A percentile compares a stretch with the other conserved stretches of the same genome.
phyloP scores from a whole-genome alignment of 2,797 vertebrate species.

The Nothura maculosa region DNA sequence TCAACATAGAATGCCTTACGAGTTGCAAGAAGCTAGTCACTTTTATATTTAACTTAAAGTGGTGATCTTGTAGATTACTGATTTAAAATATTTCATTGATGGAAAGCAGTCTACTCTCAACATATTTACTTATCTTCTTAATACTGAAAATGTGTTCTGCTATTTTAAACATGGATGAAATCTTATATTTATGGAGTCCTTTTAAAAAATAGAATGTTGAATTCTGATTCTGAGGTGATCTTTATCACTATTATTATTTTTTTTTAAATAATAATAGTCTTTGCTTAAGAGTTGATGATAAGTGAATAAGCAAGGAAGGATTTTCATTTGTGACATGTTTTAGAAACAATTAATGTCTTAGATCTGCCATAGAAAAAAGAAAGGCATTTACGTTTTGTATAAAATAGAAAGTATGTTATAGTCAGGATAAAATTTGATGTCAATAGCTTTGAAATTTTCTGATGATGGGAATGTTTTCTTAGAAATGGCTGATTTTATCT shows the following conservation, averaged over 20 bases:
- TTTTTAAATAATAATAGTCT: not conserved
- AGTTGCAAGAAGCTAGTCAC: not conserved
- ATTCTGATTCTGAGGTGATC: not conserved
- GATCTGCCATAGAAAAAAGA: not conserved
- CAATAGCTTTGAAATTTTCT: not conserved
- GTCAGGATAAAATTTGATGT: not conserved
- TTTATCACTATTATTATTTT: not conserved
- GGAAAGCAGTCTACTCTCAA: not conserved
- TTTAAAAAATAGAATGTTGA: not conserved
- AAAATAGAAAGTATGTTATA: not conserved
- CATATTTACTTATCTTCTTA: not conserved
- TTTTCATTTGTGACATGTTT: not conserved
- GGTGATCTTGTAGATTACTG: not conserved
- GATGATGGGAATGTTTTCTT: not conserved
- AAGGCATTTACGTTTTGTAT: not conserved
- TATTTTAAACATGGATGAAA: not conserved
- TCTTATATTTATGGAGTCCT: not conserved
- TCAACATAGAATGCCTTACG: not conserved
- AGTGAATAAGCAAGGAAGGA: not conserved
- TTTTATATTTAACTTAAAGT: conserved; percentile 16
- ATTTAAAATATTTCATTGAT: conserved; percentile 33
- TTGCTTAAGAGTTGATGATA: not conserved
- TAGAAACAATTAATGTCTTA: not conserved
- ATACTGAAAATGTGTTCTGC: not conserved
- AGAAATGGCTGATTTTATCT: not conserved